These are phyloP conservation scores for Phallusia fumigata DNA, from an alignment of 23 tunicate species.

Conservation along the genomic window DNA sequence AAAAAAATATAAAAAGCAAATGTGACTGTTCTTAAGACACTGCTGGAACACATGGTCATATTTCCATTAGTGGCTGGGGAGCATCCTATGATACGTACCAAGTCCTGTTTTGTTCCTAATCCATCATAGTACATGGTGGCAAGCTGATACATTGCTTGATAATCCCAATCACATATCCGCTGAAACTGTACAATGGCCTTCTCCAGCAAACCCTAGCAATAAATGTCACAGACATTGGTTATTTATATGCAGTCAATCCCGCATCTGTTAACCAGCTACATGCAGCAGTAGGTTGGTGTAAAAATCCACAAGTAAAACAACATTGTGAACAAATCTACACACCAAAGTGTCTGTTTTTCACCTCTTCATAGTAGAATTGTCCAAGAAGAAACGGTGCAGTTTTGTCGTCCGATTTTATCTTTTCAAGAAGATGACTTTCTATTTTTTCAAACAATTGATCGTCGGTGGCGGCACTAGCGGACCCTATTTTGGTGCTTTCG, in stretches of 20 bases:
- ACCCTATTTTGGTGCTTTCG: constrained; percentile 35
- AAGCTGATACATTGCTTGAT: constrained; percentile 82
- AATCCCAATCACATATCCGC: constrained; percentile 72
- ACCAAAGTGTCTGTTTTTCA: neutral
- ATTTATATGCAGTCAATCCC: no score
- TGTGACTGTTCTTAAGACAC: neutral
- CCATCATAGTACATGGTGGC: constrained; percentile 94
- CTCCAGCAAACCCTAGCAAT: constrained; percentile 57
- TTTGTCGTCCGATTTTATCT: constrained; percentile 68
- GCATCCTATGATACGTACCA: constrained; percentile 29
- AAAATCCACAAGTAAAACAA: no score
- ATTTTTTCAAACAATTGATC: constrained; percentile 86
- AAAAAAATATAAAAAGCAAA: neutral
- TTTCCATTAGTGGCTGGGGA: no score
- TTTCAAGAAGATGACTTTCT: constrained; percentile 70
- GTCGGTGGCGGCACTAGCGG: constrained; percentile 58
- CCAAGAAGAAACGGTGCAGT: constrained; percentile 83
- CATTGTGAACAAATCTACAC: no score
- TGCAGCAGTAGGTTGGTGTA: no score
- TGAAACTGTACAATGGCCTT: constrained; percentile 86
- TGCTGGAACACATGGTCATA: no score
- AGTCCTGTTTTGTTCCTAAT: constrained; percentile 46
- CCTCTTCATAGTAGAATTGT: constrained; percentile 95
- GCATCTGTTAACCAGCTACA: no score
- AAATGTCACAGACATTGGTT: neutral